Conservation (phyloP, 2,797 vertebrate genomes). For the Lemur catta region DNA sequence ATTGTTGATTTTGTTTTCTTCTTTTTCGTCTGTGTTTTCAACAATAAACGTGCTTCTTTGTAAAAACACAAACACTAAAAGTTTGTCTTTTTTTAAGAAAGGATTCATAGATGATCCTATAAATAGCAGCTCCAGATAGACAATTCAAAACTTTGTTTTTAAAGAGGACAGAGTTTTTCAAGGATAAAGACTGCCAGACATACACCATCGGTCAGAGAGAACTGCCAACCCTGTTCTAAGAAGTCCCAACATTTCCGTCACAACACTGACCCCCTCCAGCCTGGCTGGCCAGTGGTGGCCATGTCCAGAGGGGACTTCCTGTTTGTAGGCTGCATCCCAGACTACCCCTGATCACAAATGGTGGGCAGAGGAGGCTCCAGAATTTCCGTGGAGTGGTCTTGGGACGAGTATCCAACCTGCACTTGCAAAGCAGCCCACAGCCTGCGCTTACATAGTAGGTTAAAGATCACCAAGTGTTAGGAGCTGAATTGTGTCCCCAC, state of each 20-base stretch:
- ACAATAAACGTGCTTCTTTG: too few relatives aligned
- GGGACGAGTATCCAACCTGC: not conserved
- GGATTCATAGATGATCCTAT: not conserved
- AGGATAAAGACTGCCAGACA: not conserved
- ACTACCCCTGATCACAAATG: not conserved
- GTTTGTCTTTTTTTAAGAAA: not conserved
- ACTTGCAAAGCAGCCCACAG: not conserved
- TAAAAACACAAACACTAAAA: not conserved
- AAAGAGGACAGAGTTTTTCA: not conserved
- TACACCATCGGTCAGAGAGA: not conserved
- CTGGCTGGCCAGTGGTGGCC: not conserved
- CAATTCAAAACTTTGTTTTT: conserved; percentile 35
- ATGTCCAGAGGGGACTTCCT: not conserved
- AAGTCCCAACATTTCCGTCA: not conserved
- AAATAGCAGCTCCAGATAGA: conserved; percentile 12
- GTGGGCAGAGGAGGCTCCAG: not conserved
- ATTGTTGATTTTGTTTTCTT: not conserved
- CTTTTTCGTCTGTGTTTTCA: not conserved
- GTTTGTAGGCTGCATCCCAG: not conserved
- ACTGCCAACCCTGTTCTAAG: not conserved
- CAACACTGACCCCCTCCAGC: not conserved
- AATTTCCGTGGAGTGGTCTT: not conserved
- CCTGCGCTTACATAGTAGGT: not conserved
- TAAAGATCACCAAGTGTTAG: not conserved
- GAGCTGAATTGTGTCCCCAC: not conserved